A percentile compares a stretch with the other conserved stretches of the same genome.
Conservation (phyloP, 1,140 invertebrate genomes). For the Platyscapa corneri region DNA sequence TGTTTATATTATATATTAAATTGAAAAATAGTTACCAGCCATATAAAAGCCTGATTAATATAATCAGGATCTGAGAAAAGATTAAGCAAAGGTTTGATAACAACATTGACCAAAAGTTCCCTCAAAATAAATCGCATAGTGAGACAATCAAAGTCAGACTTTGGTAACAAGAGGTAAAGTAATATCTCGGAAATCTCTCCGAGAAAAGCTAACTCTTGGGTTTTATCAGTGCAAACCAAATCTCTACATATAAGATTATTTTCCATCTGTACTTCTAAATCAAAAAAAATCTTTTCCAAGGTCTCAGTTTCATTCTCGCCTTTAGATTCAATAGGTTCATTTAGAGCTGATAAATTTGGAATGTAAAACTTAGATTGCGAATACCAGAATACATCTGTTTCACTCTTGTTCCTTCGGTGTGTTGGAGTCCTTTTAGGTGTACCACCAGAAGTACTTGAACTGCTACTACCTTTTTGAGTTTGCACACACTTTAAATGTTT, state of each 20-base stretch:
- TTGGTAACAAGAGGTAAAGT: constrained; percentile 88
- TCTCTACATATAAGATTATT: constrained; percentile 82
- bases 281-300: constrained; percentile 89
- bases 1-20: neutral
- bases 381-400: constrained; percentile 81
- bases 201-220: constrained; percentile 84
- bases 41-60: constrained; percentile 93
- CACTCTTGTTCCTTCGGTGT: constrained; percentile 82
- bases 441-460: constrained; percentile 70
- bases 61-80: constrained; percentile 94
- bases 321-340: constrained; percentile 63
- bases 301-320: constrained; percentile 66
- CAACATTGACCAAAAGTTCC: constrained; percentile 87
- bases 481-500: constrained; percentile 74
- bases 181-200: constrained; percentile 89
- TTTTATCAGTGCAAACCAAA: constrained; percentile 78
- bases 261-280: constrained; percentile 91
- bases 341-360: constrained; percentile 69
- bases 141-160: constrained; percentile 90
- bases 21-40: constrained; percentile 83
- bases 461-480: constrained; percentile 70
- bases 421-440: constrained; percentile 74
- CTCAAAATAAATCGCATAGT: constrained; percentile 85
- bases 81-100: constrained; percentile 87
- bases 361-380: constrained; percentile 74